phyloP scores from a whole-genome alignment of 2,113 vertebrate species.

The Holacanthus passer region DNA sequence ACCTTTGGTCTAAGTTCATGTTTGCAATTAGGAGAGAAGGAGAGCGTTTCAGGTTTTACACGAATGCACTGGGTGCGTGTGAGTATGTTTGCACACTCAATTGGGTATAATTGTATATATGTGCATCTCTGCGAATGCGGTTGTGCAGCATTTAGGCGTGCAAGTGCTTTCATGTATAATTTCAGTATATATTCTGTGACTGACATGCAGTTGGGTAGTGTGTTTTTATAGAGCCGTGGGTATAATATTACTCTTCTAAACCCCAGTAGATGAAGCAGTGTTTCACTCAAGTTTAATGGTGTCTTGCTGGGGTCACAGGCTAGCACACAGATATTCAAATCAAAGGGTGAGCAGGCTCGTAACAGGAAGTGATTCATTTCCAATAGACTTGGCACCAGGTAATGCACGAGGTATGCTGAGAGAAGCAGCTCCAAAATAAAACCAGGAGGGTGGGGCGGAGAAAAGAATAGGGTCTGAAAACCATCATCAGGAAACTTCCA shows the following conservation, averaged over 20 bases:
- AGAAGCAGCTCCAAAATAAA: constrained; percentile 35
- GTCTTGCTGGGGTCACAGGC: constrained; percentile 42
- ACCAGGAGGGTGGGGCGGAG: constrained; percentile 6
- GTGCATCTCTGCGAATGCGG: constrained; percentile 26
- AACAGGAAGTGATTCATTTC: constrained; percentile 72
- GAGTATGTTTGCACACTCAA: constrained; percentile 37
- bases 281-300: constrained; percentile 42
- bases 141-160: constrained; percentile 33
- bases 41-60: constrained; percentile 43
- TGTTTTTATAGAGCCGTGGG: constrained; percentile 18
- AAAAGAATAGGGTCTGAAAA: constrained; percentile 40
- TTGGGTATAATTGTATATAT: constrained; percentile 52
- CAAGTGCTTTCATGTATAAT: constrained; percentile 59
- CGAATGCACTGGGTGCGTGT: constrained; percentile 9
- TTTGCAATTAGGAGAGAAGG: constrained; percentile 45
- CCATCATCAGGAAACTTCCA: constrained; percentile 33
- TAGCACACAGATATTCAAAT: constrained; percentile 48
- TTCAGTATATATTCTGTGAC: constrained; percentile 41
- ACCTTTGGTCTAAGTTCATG: constrained; percentile 59
- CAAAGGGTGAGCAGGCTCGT: constrained; percentile 37
- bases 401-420: constrained; percentile 36
- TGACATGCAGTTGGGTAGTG: constrained; percentile 12
- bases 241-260: constrained; percentile 41
- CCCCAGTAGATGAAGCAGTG: constrained; percentile 38
- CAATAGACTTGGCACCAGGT: constrained; percentile 56